These are phyloP conservation scores for Agonopterix subpropinquella DNA, from an alignment of 2,888 invertebrate genomes.

Conservation along the genomic window DNA sequence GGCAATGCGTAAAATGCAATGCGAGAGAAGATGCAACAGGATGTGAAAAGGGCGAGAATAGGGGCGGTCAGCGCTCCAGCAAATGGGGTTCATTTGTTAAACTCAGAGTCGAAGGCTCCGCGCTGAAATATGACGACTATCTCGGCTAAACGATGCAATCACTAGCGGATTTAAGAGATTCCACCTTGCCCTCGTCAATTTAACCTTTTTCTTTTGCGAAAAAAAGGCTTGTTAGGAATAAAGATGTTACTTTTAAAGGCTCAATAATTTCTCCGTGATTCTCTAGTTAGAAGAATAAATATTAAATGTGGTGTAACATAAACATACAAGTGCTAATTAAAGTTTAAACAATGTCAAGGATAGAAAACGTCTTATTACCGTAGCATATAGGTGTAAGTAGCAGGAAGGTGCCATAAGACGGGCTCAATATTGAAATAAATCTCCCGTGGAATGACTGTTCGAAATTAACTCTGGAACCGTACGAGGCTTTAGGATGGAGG, in stretches of 20 bases:
- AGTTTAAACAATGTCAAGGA: no score
- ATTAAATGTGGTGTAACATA: not conserved
- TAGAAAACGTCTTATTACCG: no score
- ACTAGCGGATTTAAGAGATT: conserved; percentile 60
- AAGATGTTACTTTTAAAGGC: not conserved
- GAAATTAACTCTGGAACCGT: conserved; percentile 59
- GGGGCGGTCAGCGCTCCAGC: conserved; percentile 27
- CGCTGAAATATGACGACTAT: conserved; percentile 67
- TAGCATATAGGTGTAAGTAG: no score
- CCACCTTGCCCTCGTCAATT: conserved; percentile 34
- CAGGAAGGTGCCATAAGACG: conserved; percentile 9
- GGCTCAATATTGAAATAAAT: conserved; percentile 67
- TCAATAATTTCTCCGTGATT: not conserved
- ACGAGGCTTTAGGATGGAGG: conserved; percentile 58
- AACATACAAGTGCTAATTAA: no score
- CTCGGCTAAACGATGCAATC: conserved; percentile 67
- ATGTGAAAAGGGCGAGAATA: conserved; percentile 18
- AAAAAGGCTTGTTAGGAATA: not conserved
- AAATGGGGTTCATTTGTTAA: conserved; percentile 58
- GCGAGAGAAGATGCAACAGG: conserved; percentile 7
- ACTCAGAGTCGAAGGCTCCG: conserved; percentile 49
- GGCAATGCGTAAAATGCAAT: no score
- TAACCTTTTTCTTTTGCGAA: conserved; percentile 22
- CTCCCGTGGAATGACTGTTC: conserved; percentile 56
- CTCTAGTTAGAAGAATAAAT: not conserved